Conservation (phyloP, 2,113 vertebrate species). For the Ailurus styani region DNA sequence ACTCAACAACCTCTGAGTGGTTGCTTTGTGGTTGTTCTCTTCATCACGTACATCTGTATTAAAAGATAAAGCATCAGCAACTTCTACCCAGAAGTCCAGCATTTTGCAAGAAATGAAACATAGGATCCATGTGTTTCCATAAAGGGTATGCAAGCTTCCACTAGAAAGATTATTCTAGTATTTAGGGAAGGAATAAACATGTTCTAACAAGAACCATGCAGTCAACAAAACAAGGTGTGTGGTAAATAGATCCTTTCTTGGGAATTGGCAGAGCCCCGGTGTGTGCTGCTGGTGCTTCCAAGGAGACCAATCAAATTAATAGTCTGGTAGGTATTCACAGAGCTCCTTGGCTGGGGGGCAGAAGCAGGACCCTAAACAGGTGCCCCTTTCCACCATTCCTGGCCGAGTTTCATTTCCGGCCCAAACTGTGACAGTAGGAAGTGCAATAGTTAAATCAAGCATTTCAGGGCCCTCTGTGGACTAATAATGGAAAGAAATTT, state of each 20-base stretch:
- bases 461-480: background rate
- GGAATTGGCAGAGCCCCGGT: background rate
- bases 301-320: background rate
- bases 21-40: background rate
- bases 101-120: background rate
- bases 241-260: background rate
- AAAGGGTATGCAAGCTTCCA: background rate
- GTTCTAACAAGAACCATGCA: background rate
- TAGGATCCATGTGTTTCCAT: background rate
- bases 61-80: background rate
- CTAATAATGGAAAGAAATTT: background rate
- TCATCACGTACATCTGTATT: background rate
- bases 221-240: background rate
- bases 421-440: background rate
- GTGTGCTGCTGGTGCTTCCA: background rate
- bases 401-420: conserved; percentile 8
- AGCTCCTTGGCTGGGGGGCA: background rate
- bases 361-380: background rate
- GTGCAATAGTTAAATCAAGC: background rate
- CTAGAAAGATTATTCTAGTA: background rate
- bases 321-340: background rate
- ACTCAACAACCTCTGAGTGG: background rate
- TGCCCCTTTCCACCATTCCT: background rate
- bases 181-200: background rate
- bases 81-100: background rate